A percentile compares a stretch with the other conserved stretches of the same genome.
Evolutionary conservation across 2,113 vertebrate species (phyloP).

Genomic region (Nanger granti): DNA sequence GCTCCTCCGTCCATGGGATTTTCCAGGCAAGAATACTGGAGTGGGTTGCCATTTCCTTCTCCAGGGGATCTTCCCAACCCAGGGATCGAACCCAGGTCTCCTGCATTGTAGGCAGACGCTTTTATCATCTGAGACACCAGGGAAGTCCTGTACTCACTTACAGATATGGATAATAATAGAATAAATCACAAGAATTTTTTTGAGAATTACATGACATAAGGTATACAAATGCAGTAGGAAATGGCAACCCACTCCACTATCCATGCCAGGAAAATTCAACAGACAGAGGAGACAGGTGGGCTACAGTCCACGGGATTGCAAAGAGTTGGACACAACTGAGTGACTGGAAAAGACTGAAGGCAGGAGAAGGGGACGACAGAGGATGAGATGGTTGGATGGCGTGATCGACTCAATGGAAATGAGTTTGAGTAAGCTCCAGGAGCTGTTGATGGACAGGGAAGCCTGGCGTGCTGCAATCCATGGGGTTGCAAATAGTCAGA

Average conservation of each 20-base stretch:
- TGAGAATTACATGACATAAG: background rate
- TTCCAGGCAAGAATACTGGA: background rate
- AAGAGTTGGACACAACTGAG: background rate
- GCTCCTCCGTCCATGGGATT: background rate
- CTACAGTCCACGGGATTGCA: background rate
- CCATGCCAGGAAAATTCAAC: background rate
- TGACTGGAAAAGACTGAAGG: background rate
- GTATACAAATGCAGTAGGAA: background rate
- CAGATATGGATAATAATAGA: background rate
- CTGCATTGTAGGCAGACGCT: background rate
- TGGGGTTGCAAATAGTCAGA: rapidly evolving
- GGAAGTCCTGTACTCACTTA: background rate
- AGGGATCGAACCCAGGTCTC: rapidly evolving
- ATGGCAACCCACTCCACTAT: background rate
- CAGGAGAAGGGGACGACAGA: background rate
- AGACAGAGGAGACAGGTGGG: background rate
- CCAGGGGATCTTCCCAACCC: background rate
- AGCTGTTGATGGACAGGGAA: background rate
- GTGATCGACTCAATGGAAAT: rapidly evolving
- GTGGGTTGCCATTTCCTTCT: background rate
- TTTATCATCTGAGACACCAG: background rate
- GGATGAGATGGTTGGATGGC: background rate
- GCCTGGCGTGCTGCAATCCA: rapidly evolving
- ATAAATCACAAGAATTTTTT: background rate
- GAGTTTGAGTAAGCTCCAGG: background rate